Evolutionary conservation across 2,888 invertebrate genomes (phyloP), one percentile per base, ranked within the genome.

Genomic region (Microctonus hyperodae): DNA sequence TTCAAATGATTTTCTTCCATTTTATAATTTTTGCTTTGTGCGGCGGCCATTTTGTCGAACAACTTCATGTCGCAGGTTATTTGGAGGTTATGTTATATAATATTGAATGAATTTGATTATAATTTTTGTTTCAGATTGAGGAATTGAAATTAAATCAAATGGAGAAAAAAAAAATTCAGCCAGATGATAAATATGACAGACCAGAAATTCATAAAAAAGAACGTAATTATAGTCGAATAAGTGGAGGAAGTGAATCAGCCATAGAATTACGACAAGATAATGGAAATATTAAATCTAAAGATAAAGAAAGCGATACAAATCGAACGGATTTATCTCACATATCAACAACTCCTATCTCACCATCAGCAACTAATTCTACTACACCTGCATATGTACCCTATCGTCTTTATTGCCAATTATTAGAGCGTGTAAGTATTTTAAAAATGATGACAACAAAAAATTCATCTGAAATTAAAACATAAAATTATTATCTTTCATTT

Each of bases 101-200:
- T n/a, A n/a, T n/a, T n/a, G n/a, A n/a, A n/a, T n/a, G n/a, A n/a
- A n/a, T n/a, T n/a, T n/a, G n/a, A n/a, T n/a, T n/a, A n/a, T n/a
- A n/a, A n/a, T n/a, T n/a, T n/a, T 62, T 10, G 56, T 62, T 56
- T 0, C 40, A 83, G 83, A 80, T 83, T 28, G 81, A 83, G 61
- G 83, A 83, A 72, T 70, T 84, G 9, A 83, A 79, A 62, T 70
- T 80, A 53, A 84, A 80, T 74, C 83, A 83, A 65, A 71, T 82
- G 72, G 83, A 83, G 66, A 81, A 81, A 73, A 78, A 76, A 65
- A 83, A 81, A 72, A 73, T 70, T 7, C 71, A 64, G 33, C 71
- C 76, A 0, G 55, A 68, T 1, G 82, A 83, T 25, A 76, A 76
- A 64, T 59, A 73, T 6, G 83, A 83, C 7, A 79, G 77, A 60